Percentiles rank a stretch among this genome's conserved stretches.
phyloP scores from a whole-genome alignment of 2,888 invertebrate genomes.

The Melitaea athalia region DNA sequence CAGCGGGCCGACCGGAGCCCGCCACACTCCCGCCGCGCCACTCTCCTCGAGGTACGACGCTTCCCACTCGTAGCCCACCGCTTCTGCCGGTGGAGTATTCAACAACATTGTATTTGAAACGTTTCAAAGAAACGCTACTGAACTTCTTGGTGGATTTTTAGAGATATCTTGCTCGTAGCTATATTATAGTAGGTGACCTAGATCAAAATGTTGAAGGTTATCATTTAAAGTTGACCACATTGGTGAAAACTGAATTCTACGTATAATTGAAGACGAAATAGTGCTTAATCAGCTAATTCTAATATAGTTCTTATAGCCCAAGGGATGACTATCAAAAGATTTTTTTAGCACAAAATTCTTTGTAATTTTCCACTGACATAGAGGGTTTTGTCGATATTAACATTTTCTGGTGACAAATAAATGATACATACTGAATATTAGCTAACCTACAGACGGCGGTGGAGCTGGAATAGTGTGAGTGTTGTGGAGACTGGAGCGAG shows the following conservation, averaged over 20 bases:
- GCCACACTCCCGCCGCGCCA: constrained; percentile 38
- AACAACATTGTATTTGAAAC: too few species aligned
- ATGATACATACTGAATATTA: not conserved
- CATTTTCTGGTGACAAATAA: not conserved
- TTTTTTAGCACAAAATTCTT: too few species aligned
- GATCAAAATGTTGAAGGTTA: not conserved
- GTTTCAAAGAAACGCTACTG: too few species aligned
- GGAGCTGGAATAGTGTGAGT: constrained; percentile 51
- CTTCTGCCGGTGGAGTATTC: constrained; percentile 49
- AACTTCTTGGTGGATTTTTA: too few species aligned
- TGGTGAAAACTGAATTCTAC: too few species aligned
- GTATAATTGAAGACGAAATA: too few species aligned
- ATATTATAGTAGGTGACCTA: not conserved
- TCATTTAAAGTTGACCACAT: not conserved
- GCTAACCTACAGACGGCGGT: constrained; percentile 67
- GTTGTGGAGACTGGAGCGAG: constrained; percentile 53
- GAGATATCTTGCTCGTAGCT: too few species aligned
- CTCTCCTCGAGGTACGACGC: constrained; percentile 59
- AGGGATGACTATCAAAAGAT: too few species aligned
- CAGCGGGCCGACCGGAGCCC: constrained; percentile 35
- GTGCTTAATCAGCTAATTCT: too few species aligned
- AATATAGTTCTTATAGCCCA: too few species aligned
- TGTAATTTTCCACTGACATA: too few species aligned
- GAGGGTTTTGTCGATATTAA: not conserved
- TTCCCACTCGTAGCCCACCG: constrained; percentile 65